Evolutionary conservation across 2,888 invertebrate species (phyloP), one percentile per base, ranked within the genome.

Genomic region (Drosophila villosipedis): DNA sequence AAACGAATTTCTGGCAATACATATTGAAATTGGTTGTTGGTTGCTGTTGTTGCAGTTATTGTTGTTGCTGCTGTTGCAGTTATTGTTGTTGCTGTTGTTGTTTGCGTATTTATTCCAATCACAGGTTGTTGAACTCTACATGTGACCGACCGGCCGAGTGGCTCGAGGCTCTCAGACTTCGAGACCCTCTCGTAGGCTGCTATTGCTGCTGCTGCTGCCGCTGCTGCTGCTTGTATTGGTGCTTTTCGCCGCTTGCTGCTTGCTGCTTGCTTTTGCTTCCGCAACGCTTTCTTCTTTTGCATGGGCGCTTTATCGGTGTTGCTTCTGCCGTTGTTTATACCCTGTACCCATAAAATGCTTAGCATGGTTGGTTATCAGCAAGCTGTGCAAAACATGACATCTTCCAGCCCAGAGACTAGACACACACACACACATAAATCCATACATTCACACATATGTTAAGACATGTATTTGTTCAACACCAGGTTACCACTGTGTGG

Each of bases 61-160:
- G 52, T 54, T 54, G 30, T 35, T 59, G 43, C 28, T 58, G n/a
- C n/a, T n/a, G n/a, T n/a, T n/a, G n/a, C 41, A n/a, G 41, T n/a
- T 72, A 47, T 49, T 65, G 54, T 37, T 70, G 16, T 35, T 35
- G 52, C 52, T 61, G 58, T 41, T 65, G 52, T 57, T 61, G 58
- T 49, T 65, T 65, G 62, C 62, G 65, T 75, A 66, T 71, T 77
- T 75, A 61, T 73, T 71, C 71, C 83, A 82, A 84, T 88, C 85
- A 69, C 75, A 80, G 84, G 83, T 84, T 88, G 81, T 89, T 84
- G 84, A 84, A 84, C 84, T 74, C 67, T 70, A 73, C 69, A 70
- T 89, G 89, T 84, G 89, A 88, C 81, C 84, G 87, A 86, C 83
- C 89, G 86, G 82, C 76, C 82, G 80, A 89, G 87, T 84, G 89